Conservation (phyloP, 2,888 invertebrate species). For the Xanthia icteritia region DNA sequence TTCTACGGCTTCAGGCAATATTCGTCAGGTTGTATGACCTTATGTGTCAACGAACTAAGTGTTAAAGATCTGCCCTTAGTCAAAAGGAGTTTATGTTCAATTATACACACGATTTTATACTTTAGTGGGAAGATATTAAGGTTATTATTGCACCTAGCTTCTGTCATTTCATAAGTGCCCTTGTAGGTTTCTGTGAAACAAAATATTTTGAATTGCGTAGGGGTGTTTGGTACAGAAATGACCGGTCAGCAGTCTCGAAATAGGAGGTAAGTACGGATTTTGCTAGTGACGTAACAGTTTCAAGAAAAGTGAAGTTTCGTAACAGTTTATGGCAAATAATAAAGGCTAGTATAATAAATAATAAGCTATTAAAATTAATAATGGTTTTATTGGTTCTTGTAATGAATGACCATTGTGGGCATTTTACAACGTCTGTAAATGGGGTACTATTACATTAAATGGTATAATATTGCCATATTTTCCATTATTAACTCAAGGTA, state of each 20-base stretch:
- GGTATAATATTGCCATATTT: not conserved
- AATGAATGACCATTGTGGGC: constrained; percentile 11
- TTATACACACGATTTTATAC: constrained; percentile 1
- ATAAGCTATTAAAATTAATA: constrained; percentile 15
- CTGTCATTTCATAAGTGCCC: too few species aligned
- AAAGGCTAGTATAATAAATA: constrained; percentile 3
- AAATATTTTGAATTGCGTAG: not conserved
- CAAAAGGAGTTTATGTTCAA: constrained; percentile 22
- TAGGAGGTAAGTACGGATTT: not conserved
- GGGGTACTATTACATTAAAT: not conserved
- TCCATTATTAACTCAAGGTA: constrained; percentile 8
- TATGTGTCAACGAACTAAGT: constrained; percentile 34
- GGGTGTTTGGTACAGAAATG: not conserved
- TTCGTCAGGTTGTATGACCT: constrained; percentile 49
- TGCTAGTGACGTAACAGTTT: constrained; percentile 3
- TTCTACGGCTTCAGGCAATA: constrained; percentile 40
- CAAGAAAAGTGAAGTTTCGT: not conserved
- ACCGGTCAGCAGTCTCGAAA: not conserved
- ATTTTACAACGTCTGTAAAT: constrained; percentile 9
- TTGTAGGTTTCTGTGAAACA: too few species aligned
- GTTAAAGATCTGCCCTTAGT: constrained; percentile 50
- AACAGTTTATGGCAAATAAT: not conserved
- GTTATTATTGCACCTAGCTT: too few species aligned
- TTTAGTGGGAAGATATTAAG: not conserved
- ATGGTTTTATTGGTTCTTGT: constrained; percentile 15